Evolutionary conservation across 1,140 invertebrate genomes (phyloP).

Genomic region (Drosophila ficusphila): DNA sequence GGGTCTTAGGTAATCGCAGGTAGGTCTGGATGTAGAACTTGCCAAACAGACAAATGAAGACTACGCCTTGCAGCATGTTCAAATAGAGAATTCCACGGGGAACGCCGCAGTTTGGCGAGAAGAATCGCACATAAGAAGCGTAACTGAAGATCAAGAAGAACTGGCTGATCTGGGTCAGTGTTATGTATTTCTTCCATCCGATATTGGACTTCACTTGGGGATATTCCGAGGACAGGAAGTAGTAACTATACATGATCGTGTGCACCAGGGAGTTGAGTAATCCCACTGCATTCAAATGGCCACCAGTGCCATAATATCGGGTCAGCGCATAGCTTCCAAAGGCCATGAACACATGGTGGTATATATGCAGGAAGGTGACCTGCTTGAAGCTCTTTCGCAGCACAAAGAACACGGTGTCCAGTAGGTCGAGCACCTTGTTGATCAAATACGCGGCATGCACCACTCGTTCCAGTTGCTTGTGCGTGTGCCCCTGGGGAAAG

Average conservation of each 20-base stretch:
- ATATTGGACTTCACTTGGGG: constrained; percentile 88
- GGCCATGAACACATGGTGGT: constrained; percentile 89
- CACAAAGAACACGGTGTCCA: constrained; percentile 93
- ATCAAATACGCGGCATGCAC: constrained; percentile 53
- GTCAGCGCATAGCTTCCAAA: constrained; percentile 14
- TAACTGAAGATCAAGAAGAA: constrained; percentile 89
- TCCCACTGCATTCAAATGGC: constrained; percentile 89
- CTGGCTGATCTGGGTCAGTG: constrained; percentile 91
- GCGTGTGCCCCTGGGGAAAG: constrained; percentile 49
- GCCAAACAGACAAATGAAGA: constrained; percentile 91
- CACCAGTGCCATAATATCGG: constrained; percentile 85
- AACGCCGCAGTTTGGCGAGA: constrained; percentile 89
- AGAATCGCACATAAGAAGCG: constrained; percentile 86
- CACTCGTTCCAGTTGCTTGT: constrained; percentile 45
- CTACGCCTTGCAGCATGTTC: constrained; percentile 87
- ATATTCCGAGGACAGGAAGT: constrained; percentile 88
- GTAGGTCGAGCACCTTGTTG: constrained; percentile 85
- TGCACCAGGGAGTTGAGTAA: constrained; percentile 92
- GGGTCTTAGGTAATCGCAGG: constrained; percentile 58
- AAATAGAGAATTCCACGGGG: constrained; percentile 86
- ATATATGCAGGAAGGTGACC: constrained; percentile 93
- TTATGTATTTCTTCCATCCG: constrained; percentile 95
- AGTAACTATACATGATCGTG: constrained; percentile 92
- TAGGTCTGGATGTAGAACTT: constrained; percentile 88
- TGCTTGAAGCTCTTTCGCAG: constrained; percentile 94